Evolutionary conservation across 2,888 invertebrate species (phyloP).

Genomic region (Nezara viridula): DNA sequence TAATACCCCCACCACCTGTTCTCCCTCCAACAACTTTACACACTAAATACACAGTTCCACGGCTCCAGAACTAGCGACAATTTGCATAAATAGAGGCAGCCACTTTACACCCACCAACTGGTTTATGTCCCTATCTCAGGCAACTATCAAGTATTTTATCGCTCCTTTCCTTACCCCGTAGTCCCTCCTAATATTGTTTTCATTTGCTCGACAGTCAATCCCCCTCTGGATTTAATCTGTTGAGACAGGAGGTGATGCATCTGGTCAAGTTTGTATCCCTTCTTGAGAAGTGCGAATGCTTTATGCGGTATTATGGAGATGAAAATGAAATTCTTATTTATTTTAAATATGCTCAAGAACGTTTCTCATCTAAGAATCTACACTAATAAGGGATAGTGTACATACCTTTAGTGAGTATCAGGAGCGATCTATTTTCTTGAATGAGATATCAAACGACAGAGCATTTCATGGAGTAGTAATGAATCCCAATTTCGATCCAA

Average conservation of each 20-base stretch:
- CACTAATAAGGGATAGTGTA: too few relatives aligned
- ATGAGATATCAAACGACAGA: too few relatives aligned
- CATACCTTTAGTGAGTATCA: too few relatives aligned
- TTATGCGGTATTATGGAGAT: too few relatives aligned
- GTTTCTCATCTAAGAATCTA: too few relatives aligned
- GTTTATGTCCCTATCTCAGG: constrained; percentile 52
- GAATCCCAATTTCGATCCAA: too few relatives aligned
- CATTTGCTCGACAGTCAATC: constrained; percentile 9
- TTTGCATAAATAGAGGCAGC: constrained; percentile 57
- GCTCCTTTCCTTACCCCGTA: background rate
- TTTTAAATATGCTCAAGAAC: too few relatives aligned
- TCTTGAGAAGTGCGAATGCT: too few relatives aligned
- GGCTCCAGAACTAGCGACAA: constrained; percentile 45
- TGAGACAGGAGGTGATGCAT: background rate
- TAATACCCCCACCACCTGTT: constrained; percentile 49
- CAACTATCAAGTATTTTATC: constrained; percentile 46
- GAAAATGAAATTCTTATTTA: too few relatives aligned
- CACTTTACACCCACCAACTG: constrained; percentile 58
- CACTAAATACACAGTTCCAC: constrained; percentile 38
- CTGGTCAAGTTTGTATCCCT: background rate
- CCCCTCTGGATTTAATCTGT: background rate
- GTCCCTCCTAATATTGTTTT: background rate
- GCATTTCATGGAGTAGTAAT: too few relatives aligned
- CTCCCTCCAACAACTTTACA: constrained; percentile 52
- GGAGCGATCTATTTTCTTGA: too few relatives aligned